phyloP scores from a whole-genome alignment of 2,797 vertebrate species.

The Gymnothorax reevesii region DNA sequence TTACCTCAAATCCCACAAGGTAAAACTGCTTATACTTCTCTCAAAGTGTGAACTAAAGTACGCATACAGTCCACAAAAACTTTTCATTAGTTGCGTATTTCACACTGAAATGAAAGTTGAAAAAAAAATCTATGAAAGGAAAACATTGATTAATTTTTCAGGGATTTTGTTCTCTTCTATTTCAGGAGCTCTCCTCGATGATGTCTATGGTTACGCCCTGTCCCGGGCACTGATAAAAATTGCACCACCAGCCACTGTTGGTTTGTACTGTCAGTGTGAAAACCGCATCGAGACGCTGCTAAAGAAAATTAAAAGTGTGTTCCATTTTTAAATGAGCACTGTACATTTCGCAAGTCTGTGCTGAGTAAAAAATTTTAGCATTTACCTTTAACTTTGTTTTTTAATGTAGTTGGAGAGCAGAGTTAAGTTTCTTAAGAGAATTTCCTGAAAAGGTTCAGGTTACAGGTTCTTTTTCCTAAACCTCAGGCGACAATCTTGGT shows the following conservation, averaged over 20 bases:
- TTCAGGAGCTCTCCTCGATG: neutral
- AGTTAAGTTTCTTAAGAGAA: too few relatives aligned
- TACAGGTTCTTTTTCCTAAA: too few relatives aligned
- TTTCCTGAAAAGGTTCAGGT: too few relatives aligned
- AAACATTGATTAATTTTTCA: neutral
- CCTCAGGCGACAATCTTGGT: too few relatives aligned
- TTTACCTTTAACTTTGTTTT: too few relatives aligned
- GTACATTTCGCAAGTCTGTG: neutral
- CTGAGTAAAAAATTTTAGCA: too few relatives aligned
- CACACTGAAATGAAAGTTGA: too few relatives aligned
- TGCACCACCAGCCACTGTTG: slow-evolving; percentile 4
- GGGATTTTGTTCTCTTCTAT: neutral
- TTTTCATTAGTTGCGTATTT: neutral
- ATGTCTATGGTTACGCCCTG: slow-evolving; percentile 11
- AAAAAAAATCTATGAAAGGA: too few relatives aligned
- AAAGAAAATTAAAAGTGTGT: slow-evolving; percentile 16
- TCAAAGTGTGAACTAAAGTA: too few relatives aligned
- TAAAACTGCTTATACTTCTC: too few relatives aligned
- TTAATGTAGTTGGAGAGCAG: too few relatives aligned
- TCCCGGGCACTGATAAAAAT: slow-evolving; percentile 12
- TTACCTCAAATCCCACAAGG: too few relatives aligned
- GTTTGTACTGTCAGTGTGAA: slow-evolving; percentile 11
- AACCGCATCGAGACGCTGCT: neutral
- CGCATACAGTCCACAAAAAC: neutral
- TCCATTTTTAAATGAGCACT: neutral